These are phyloP conservation scores for Polydrusus tereticollis DNA, from an alignment of 2,888 invertebrate species.

Conservation along the genomic window DNA sequence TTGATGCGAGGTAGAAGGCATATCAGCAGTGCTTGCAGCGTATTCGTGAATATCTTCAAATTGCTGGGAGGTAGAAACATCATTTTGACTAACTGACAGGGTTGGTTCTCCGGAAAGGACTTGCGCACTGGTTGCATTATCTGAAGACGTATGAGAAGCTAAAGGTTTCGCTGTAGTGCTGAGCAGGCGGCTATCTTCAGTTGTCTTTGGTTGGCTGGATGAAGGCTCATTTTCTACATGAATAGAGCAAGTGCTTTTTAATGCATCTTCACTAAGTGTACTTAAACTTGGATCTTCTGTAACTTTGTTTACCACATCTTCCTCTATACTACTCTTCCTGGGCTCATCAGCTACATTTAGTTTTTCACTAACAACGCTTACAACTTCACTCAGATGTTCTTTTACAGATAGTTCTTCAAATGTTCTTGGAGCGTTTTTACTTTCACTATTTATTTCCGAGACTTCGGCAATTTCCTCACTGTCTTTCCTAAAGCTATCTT, in stretches of 20 bases:
- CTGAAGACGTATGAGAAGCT: neutral
- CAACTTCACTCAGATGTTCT: neutral
- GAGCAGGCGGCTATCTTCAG: neutral
- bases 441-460: neutral
- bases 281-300: neutral
- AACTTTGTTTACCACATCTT: conserved; percentile 1
- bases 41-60: conserved; percentile 5
- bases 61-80: conserved; percentile 17
- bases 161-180: neutral
- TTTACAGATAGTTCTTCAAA: neutral
- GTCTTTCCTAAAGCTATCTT: neutral
- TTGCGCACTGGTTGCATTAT: conserved; percentile 1
- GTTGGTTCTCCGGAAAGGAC: neutral
- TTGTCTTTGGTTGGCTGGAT: neutral
- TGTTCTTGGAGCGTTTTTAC: neutral
- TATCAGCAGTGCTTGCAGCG: neutral
- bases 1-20: conserved; percentile 6
- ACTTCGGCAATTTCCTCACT: neutral
- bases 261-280: neutral
- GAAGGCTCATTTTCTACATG: conserved; percentile 2
- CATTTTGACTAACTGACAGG: neutral
- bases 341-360: conserved; percentile 11
- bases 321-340: conserved; percentile 13
- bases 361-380: conserved; percentile 1
- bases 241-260: neutral